A percentile compares a stretch with the other conserved stretches of the same genome.
Evolutionary conservation across 2,113 vertebrate genomes (phyloP).

Genomic region (Leptosomus discolor): DNA sequence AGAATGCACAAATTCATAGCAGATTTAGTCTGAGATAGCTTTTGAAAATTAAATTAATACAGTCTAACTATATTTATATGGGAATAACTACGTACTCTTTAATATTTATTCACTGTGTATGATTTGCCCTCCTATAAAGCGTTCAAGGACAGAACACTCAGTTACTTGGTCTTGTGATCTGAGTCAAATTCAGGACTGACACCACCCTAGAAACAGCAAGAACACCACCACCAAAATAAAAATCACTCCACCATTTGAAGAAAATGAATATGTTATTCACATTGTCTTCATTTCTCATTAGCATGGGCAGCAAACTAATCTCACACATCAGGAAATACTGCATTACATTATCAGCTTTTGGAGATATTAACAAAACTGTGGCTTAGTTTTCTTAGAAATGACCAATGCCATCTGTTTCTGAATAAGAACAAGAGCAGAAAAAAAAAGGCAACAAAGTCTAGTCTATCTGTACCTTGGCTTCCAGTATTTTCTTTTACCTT

Average conservation of each 20-base stretch:
- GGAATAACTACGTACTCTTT: not conserved
- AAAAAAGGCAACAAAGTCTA: not conserved
- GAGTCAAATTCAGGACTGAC: not conserved
- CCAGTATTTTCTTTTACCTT: conserved; percentile 13
- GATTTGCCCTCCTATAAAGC: not conserved
- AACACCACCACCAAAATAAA: not conserved
- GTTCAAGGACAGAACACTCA: not conserved
- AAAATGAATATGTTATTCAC: not conserved
- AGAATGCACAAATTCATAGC: not conserved
- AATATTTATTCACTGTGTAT: not conserved
- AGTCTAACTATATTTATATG: not conserved
- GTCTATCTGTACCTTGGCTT: not conserved
- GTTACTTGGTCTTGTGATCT: not conserved
- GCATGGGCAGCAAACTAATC: not conserved
- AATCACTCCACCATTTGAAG: not conserved
- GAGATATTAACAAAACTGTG: not conserved
- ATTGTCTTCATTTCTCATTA: not conserved
- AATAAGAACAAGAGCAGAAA: not conserved
- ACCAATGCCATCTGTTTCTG: not conserved
- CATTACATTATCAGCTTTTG: not conserved
- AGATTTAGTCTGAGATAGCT: not conserved
- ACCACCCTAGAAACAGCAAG: not conserved
- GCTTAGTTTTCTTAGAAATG: not conserved
- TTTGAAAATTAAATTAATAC: not conserved
- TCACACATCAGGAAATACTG: not conserved